phyloP scores from a whole-genome alignment of 92 coral and sea anemone species.

The Siderastrea siderea region DNA sequence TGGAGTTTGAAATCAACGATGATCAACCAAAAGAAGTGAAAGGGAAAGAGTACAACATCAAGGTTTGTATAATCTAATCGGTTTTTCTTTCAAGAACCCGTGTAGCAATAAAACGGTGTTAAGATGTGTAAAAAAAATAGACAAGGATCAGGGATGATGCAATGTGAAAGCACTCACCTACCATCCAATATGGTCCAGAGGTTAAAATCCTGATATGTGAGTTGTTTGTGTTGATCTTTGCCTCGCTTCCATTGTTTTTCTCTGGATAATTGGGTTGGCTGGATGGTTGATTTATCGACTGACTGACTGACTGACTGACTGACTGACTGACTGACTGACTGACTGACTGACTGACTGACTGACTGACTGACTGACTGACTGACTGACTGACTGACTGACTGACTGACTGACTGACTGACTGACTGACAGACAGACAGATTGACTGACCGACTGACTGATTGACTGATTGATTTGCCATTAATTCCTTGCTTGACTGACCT shows the following conservation, averaged over 20 bases:
- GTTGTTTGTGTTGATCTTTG: too few relatives aligned
- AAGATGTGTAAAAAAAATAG: not conserved
- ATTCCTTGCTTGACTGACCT: too few relatives aligned
- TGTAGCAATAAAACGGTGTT: not conserved
- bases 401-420: not conserved
- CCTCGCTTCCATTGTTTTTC: too few relatives aligned
- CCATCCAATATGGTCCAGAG: too few relatives aligned
- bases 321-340: not conserved
- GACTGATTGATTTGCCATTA: not conserved
- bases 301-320: too few relatives aligned
- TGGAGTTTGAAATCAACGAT: constrained; percentile 79
- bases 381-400: not conserved
- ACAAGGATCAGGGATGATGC: not conserved
- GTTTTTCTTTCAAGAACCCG: not conserved
- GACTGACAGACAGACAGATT: not conserved
- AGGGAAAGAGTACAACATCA: constrained; percentile 71
- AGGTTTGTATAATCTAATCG: constrained; percentile 32
- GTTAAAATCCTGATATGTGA: too few relatives aligned
- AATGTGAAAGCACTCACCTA: too few relatives aligned
- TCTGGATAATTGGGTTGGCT: too few relatives aligned
- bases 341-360: not conserved
- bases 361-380: not conserved
- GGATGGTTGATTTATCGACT: too few relatives aligned
- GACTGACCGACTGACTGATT: not conserved
- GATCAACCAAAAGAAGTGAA: constrained; percentile 61